Evolutionary conservation across 2,797 vertebrate species (phyloP), one percentile per base, ranked within the genome.

Genomic region (Silurus aristotelis): DNA sequence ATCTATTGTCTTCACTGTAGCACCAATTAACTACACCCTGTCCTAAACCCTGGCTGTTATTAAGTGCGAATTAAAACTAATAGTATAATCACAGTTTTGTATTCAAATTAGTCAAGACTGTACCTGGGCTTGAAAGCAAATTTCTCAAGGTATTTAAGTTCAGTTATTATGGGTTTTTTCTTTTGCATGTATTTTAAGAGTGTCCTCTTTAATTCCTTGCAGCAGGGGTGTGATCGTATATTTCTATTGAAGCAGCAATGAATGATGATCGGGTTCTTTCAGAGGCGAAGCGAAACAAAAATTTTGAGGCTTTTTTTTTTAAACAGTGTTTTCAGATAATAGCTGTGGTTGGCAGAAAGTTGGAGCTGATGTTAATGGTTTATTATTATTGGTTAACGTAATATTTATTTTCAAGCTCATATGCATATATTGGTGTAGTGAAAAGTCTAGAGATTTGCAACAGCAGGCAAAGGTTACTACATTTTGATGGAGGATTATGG

Each of bases 21-120:
- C 56, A 83, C 80, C 14, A 67, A 84, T 87, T 86, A 76, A 83
- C 84, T 81, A 66, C 83, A 84, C 82, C 70, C 87, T 84, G 82
- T 58, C 67, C 63, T 85, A 55, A 66, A 80, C 82, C 82, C 56
- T 63, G 83, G 52, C 76, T 80, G 78, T 80, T 73, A 85, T 85
- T 72, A 61, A 83, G 67, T 72, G 46, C 64, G 67, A 72, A 75
- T 43, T 83, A 86, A 87, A 88, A 38, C 14, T 31, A 46, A 80
- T 77, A 71, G 67, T 71, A 25, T 83, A 88, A 86, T 86, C 80
- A 84, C 67, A 77, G 14, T 22, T 76, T 80, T 71, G 27, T 85
- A 71, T 73, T 82, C 60, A 79, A 86, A 86, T 77, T 61, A 70
- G 58, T 68, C 22, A 43, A 58, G 10, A 67, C 27, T 31, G 61